Conservation (phyloP, 1,140 invertebrate genomes). For the Aphaenogaster floridana region DNA sequence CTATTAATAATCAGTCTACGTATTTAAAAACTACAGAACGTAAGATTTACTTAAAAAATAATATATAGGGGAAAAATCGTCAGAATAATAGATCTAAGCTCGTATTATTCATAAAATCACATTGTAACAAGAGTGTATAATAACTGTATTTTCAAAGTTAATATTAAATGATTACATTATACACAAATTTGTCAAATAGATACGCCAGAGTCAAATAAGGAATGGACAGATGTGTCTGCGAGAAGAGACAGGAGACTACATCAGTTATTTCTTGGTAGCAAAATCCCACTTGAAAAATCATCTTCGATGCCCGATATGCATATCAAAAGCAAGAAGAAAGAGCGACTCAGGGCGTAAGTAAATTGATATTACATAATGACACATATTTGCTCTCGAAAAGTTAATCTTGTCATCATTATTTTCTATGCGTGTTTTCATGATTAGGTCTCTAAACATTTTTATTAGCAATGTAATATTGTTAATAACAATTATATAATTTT, state of each 20-base stretch:
- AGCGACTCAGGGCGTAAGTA: conserved; percentile 90
- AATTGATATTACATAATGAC: background rate
- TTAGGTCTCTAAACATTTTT: conserved; percentile 5
- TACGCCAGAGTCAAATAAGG: conserved; percentile 58
- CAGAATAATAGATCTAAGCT: background rate
- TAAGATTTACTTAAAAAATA: conserved; percentile 62
- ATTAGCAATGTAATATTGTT: background rate
- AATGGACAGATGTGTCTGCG: conserved; percentile 58
- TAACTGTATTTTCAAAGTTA: background rate
- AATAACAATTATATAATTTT: background rate
- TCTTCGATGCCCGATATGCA: conserved; percentile 94
- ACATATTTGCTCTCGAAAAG: background rate
- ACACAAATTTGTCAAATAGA: conserved; percentile 31
- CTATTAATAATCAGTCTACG: conserved; percentile 66
- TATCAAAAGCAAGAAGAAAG: conserved; percentile 90
- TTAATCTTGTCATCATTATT: background rate
- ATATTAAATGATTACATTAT: background rate
- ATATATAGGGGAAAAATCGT: background rate
- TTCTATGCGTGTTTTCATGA: background rate
- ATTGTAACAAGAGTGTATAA: background rate
- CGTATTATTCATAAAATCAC: background rate
- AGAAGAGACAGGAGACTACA: conserved; percentile 71
- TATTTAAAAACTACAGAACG: conserved; percentile 71
- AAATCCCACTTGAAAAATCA: conserved; percentile 91
- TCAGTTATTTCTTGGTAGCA: conserved; percentile 81